Evolutionary conservation across 2,797 vertebrate species (phyloP).

Genomic region (Coreius guichenoti): DNA sequence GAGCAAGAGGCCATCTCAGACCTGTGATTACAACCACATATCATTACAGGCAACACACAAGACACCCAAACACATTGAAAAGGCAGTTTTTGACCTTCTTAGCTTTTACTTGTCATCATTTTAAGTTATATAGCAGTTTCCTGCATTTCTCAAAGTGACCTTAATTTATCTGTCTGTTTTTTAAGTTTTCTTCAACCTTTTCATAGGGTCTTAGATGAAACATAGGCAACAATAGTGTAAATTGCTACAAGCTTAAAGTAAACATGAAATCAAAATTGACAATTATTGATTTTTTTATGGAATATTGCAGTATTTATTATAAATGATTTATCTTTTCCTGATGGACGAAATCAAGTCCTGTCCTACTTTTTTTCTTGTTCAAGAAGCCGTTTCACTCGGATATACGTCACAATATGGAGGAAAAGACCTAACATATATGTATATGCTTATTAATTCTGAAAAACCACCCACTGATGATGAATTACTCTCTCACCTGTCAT

Average conservation of each 20-base stretch:
- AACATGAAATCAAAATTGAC: background rate
- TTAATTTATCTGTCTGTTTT: background rate
- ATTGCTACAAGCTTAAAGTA: background rate
- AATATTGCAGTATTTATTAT: background rate
- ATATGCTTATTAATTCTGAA: conserved; percentile 1
- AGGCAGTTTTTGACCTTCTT: background rate
- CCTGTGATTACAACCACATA: conserved; percentile 65
- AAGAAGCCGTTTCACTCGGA: too few relatives aligned
- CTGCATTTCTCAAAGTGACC: background rate
- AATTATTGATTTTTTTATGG: background rate
- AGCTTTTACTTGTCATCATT: background rate
- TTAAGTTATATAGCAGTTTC: background rate
- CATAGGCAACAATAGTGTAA: background rate
- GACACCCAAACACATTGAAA: background rate
- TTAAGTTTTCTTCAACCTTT: background rate
- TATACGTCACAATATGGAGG: background rate
- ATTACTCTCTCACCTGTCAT: conserved; percentile 58
- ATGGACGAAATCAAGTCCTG: background rate
- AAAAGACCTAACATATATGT: too few relatives aligned
- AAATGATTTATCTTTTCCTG: background rate
- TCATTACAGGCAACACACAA: conserved; percentile 2
- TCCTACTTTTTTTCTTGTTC: too few relatives aligned
- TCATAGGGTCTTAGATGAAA: background rate
- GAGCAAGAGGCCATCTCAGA: conserved; percentile 87
- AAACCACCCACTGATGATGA: conserved; percentile 72